Percentiles rank a stretch among this genome's conserved stretches.
phyloP scores from a whole-genome alignment of 2,888 invertebrate genomes.

The Sussaba pulchella region DNA sequence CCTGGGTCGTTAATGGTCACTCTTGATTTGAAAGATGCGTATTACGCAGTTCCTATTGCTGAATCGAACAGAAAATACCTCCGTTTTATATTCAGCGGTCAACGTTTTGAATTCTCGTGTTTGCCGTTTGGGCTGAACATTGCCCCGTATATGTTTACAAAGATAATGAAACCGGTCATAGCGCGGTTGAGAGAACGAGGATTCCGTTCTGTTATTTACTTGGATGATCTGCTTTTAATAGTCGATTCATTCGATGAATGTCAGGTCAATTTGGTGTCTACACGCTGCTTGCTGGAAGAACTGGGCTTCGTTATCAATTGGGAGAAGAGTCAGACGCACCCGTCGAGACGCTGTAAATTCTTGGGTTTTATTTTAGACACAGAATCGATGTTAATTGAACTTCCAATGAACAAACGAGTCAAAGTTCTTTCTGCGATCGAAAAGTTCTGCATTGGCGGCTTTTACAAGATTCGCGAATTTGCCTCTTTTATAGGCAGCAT shows the following conservation, averaged over 20 bases:
- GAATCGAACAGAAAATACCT: conserved; percentile 32
- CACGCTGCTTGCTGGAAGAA: conserved; percentile 15
- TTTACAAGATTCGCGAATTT: conserved; percentile 46
- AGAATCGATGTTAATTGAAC: neutral
- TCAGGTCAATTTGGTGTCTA: conserved; percentile 3
- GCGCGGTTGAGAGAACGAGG: conserved; percentile 34
- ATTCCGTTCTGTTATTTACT: conserved; percentile 48
- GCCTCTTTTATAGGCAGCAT: conserved; percentile 43
- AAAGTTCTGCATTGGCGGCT: conserved; percentile 1
- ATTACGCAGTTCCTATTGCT: conserved; percentile 43
- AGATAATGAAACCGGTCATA: conserved; percentile 55
- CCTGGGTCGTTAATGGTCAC: conserved; percentile 34
- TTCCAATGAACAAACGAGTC: conserved; percentile 23
- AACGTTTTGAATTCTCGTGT: conserved; percentile 46
- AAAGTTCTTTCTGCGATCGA: conserved; percentile 4
- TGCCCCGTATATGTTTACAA: conserved; percentile 49
- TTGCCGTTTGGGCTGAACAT: conserved; percentile 44
- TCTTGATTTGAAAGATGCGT: conserved; percentile 47
- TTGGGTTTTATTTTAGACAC: conserved; percentile 49
- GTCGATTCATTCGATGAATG: conserved; percentile 36
- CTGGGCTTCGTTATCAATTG: conserved; percentile 45
- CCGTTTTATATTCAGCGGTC: conserved; percentile 14
- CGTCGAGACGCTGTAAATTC: conserved; percentile 45
- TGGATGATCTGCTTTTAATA: conserved; percentile 55
- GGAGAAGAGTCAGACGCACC: conserved; percentile 16